Evolutionary conservation across 2,113 vertebrate genomes (phyloP).

Genomic region (Falco punctatus): DNA sequence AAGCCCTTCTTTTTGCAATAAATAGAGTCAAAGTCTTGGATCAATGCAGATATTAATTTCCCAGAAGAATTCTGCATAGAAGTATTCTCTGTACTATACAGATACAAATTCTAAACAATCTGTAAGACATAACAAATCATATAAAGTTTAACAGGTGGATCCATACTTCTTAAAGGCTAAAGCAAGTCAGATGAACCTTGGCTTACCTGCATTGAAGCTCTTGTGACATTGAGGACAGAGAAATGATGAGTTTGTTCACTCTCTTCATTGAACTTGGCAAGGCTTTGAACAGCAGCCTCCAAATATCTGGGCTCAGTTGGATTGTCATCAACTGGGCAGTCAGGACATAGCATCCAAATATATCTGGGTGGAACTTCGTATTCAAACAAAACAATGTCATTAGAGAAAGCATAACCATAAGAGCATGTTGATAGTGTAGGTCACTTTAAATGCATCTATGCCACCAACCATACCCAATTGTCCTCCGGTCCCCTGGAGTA

Average conservation of each 20-base stretch:
- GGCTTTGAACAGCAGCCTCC: conserved; percentile 20
- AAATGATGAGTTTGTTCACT: conserved; percentile 54
- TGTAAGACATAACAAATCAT: not conserved
- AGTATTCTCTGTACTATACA: not conserved
- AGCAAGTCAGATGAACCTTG: not conserved
- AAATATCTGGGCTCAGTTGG: not conserved
- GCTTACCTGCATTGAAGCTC: conserved; percentile 61
- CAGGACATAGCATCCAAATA: not conserved
- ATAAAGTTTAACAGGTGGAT: not conserved
- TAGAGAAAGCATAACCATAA: not conserved
- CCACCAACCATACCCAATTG: not conserved
- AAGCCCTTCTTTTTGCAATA: not conserved
- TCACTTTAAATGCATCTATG: not conserved
- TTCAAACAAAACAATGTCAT: not conserved
- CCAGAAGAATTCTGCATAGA: not conserved
- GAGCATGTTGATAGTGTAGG: not conserved
- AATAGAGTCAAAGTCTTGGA: not conserved
- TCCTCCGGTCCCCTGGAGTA: not conserved
- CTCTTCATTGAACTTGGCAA: conserved; percentile 63
- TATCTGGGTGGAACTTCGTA: conserved; percentile 26
- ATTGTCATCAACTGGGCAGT: conserved; percentile 38
- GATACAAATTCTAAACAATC: not conserved
- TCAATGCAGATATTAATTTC: not conserved
- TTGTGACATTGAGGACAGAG: conserved; percentile 57
- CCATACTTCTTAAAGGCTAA: not conserved